phyloP scores from a whole-genome alignment of 2,113 vertebrate genomes.

The Chauna torquata region DNA sequence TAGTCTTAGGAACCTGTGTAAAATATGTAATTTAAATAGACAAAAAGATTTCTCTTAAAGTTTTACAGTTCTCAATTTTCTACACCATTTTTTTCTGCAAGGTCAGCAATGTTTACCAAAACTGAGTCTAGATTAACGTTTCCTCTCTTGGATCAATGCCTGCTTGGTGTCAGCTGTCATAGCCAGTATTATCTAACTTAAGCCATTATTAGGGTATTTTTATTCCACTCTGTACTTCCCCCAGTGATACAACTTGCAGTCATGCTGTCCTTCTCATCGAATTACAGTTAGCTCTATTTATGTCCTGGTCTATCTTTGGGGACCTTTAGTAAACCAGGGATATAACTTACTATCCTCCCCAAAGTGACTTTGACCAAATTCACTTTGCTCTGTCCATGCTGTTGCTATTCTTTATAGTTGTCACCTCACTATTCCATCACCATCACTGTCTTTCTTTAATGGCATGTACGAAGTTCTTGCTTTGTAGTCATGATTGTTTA shows the following conservation, averaged over 20 bases:
- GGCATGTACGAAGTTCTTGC: background rate
- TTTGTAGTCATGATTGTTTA: background rate
- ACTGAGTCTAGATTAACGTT: background rate
- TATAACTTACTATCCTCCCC: background rate
- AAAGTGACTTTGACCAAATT: background rate
- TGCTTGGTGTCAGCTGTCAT: conserved; percentile 13
- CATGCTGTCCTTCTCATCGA: background rate
- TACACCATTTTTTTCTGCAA: background rate
- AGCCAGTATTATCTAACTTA: background rate
- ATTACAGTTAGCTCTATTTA: conserved; percentile 22
- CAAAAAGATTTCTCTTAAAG: background rate
- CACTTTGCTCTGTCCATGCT: background rate
- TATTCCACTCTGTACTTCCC: background rate
- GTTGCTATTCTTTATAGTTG: background rate
- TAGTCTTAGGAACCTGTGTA: background rate
- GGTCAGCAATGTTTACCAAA: background rate
- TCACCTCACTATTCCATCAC: background rate
- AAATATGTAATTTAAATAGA: background rate
- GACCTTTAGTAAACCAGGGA: background rate
- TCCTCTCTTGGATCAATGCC: background rate
- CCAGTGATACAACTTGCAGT: background rate
- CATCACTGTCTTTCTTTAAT: background rate
- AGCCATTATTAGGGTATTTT: background rate
- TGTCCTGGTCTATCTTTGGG: background rate
- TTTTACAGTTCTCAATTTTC: background rate